These are phyloP conservation scores for Megaleporinus macrocephalus DNA, from an alignment of 2,113 vertebrate genomes.

Conservation along the genomic window DNA sequence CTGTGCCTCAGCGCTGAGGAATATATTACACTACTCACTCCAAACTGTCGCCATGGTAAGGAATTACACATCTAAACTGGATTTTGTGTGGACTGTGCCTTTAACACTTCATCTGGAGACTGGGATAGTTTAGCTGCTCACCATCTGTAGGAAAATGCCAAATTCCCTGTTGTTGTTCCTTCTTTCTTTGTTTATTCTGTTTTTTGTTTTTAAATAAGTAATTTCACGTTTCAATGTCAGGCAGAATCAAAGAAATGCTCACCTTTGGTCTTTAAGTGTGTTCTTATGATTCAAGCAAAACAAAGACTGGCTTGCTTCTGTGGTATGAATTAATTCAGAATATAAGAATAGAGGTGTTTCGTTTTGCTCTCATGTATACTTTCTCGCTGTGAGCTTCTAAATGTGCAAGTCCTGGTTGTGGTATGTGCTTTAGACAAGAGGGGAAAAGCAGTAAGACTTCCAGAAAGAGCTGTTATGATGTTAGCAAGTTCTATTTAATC, in stretches of 20 bases:
- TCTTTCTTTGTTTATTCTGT: no score
- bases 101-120: neutral
- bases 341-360: constrained; percentile 34
- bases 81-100: constrained; percentile 20
- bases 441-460: neutral
- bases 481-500: constrained; percentile 16
- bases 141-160: constrained; percentile 4
- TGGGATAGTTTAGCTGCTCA: neutral
- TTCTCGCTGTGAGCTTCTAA: constrained; percentile 30
- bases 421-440: constrained; percentile 24
- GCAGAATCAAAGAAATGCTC: constrained; percentile 14
- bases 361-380: constrained; percentile 25
- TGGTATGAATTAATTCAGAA: constrained; percentile 35
- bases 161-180: neutral
- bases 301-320: constrained; percentile 23
- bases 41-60: neutral
- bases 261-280: constrained; percentile 17
- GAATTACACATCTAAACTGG: neutral
- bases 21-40: neutral
- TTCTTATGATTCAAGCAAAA: constrained; percentile 11
- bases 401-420: constrained; percentile 19
- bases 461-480: constrained; percentile 2
- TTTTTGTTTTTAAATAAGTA: neutral
- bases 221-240: constrained; percentile 13
- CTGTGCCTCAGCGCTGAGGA: neutral